phyloP scores from a whole-genome alignment of 1,140 invertebrate species.

The Lysiphlebus fabarum region DNA sequence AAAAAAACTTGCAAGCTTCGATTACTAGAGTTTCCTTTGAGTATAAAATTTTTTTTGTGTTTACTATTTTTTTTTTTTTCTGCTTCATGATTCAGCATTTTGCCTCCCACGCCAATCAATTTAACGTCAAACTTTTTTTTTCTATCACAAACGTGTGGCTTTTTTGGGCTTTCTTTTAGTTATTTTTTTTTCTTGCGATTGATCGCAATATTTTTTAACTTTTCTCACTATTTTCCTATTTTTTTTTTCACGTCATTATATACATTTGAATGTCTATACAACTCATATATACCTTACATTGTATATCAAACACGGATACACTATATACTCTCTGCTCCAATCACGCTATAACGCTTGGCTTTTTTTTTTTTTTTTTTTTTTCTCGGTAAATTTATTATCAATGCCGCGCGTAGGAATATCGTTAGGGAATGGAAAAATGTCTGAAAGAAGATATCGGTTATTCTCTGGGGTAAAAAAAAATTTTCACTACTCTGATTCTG shows the following conservation, averaged over 20 bases:
- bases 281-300: not conserved
- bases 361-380: too few relatives aligned
- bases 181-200: too few relatives aligned
- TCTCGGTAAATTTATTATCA: constrained; percentile 47
- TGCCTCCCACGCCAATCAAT: constrained; percentile 37
- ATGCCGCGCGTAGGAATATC: constrained; percentile 24
- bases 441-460: not conserved
- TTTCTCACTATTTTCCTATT: not conserved
- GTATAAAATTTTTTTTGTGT: not conserved
- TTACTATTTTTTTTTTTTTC: not conserved
- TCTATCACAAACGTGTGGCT: constrained; percentile 30
- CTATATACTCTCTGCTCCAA: constrained; percentile 22
- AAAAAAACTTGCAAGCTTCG: not conserved
- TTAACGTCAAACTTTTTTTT: constrained; percentile 42
- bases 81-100: constrained; percentile 6
- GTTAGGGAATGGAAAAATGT: not conserved
- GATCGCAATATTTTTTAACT: too few relatives aligned
- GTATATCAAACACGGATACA: too few relatives aligned
- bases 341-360: constrained; percentile 45
- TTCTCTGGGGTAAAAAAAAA: not conserved
- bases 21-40: too few relatives aligned
- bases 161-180: constrained; percentile 17
- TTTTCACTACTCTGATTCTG: not conserved
- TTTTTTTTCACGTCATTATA: constrained; percentile 8
- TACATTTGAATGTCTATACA: not conserved